phyloP scores from a whole-genome alignment of 2,888 invertebrate genomes.

The Tillus elongatus region DNA sequence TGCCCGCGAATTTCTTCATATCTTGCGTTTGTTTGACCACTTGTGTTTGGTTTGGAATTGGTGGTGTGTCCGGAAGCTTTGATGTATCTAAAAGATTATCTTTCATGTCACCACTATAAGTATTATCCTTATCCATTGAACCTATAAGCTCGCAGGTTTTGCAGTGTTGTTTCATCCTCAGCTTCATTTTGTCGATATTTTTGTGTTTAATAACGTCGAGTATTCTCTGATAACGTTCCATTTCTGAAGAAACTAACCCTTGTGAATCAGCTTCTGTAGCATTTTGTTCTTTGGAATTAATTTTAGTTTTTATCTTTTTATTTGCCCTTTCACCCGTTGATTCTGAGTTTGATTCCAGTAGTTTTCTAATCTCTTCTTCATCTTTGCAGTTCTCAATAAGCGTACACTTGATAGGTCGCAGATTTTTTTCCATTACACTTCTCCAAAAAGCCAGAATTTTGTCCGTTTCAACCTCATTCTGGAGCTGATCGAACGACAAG shows the following conservation, averaged over 20 bases:
- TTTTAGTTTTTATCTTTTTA: neutral
- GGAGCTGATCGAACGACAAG: constrained; percentile 3
- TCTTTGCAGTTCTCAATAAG: constrained; percentile 20
- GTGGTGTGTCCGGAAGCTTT: too few relatives aligned
- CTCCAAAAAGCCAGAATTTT: constrained; percentile 31
- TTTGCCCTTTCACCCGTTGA: neutral
- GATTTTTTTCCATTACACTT: constrained; percentile 27
- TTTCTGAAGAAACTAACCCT: too few relatives aligned
- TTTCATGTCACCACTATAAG: neutral
- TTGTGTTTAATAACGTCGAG: neutral
- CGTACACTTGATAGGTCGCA: constrained; percentile 28
- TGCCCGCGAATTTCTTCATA: neutral
- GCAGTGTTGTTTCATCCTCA: neutral
- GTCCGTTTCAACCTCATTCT: constrained; percentile 22
- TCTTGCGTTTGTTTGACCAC: neutral
- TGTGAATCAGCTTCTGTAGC: too few relatives aligned
- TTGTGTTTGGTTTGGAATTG: neutral
- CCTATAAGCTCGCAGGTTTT: neutral
- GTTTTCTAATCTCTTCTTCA: constrained; percentile 5
- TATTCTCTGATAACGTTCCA: too few relatives aligned
- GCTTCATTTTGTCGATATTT: neutral
- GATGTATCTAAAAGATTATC: neutral
- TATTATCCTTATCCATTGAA: neutral
- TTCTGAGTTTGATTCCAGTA: too few relatives aligned
- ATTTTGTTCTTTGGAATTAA: neutral